phyloP scores from a whole-genome alignment of 1,140 invertebrate genomes.

The Tetramorium simillimum region DNA sequence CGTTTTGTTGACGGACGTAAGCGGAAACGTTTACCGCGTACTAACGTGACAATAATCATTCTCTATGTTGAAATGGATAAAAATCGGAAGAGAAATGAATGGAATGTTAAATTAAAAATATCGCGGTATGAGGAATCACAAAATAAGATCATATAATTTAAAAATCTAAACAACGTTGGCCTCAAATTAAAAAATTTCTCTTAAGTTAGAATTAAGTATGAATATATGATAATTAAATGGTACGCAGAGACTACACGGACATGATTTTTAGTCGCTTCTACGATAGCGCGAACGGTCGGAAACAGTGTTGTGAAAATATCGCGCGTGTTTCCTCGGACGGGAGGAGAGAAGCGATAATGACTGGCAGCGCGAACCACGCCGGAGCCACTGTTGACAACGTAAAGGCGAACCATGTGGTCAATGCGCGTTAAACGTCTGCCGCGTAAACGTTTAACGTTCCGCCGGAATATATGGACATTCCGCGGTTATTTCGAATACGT shows the following conservation, averaged over 20 bases:
- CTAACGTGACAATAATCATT: neutral
- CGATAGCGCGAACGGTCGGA: neutral
- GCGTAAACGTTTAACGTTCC: slow-evolving; percentile 66
- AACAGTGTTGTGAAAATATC: slow-evolving; percentile 20
- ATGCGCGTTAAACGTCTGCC: slow-evolving; percentile 63
- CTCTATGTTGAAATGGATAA: neutral
- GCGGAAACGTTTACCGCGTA: slow-evolving; percentile 36
- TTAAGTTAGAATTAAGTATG: neutral
- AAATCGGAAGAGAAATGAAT: neutral
- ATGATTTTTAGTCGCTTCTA: neutral
- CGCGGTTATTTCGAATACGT: slow-evolving; percentile 70
- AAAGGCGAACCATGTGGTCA: slow-evolving; percentile 70
- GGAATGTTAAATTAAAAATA: neutral
- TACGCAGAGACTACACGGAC: too few species aligned
- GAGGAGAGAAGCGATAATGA: slow-evolving; percentile 58
- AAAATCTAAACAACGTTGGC: neutral
- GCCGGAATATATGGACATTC: slow-evolving; percentile 67
- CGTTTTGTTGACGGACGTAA: slow-evolving; percentile 40
- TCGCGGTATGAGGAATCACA: neutral
- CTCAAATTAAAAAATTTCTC: too few species aligned
- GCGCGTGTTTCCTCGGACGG: slow-evolving; percentile 34
- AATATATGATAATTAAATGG: neutral
- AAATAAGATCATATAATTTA: neutral
- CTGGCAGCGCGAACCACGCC: slow-evolving; percentile 46
- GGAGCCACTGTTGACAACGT: slow-evolving; percentile 63